phyloP scores from a whole-genome alignment of 2,113 vertebrate species.

The Odobenus rosmarus region DNA sequence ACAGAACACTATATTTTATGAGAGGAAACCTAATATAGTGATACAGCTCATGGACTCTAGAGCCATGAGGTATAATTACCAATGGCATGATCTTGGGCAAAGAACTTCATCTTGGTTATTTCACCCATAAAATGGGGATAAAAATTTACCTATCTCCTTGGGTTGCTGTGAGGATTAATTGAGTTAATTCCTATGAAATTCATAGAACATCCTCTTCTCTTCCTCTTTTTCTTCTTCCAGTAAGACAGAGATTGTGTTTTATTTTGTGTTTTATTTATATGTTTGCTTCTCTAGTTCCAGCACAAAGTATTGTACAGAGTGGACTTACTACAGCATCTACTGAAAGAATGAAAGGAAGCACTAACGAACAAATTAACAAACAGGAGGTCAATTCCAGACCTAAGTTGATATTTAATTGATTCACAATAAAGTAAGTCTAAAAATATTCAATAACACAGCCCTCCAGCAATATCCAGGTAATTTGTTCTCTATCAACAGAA shows the following conservation, averaged over 20 bases:
- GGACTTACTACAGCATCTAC: not conserved
- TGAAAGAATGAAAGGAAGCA: not conserved
- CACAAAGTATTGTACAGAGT: not conserved
- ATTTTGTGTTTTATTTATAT: not conserved
- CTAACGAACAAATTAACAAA: not conserved
- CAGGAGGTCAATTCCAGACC: not conserved
- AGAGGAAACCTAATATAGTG: not conserved
- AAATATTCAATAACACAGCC: not conserved
- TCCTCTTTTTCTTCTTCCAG: not conserved
- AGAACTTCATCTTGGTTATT: slow-evolving; percentile 18
- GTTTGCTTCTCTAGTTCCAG: not conserved
- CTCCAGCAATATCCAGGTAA: not conserved
- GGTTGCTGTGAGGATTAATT: not conserved
- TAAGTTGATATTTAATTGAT: not conserved
- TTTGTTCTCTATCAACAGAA: not conserved
- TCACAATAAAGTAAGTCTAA: slow-evolving; percentile 4
- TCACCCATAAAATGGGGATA: not conserved
- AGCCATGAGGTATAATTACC: not conserved
- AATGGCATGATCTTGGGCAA: not conserved
- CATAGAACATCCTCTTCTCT: not conserved
- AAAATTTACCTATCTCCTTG: not conserved
- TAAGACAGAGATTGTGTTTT: not conserved
- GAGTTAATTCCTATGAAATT: not conserved
- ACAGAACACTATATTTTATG: not conserved
- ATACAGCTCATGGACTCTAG: not conserved